Evolutionary conservation across 2,797 vertebrate genomes (phyloP), one percentile per base, ranked within the genome.

Genomic region (Siniperca obscura): DNA sequence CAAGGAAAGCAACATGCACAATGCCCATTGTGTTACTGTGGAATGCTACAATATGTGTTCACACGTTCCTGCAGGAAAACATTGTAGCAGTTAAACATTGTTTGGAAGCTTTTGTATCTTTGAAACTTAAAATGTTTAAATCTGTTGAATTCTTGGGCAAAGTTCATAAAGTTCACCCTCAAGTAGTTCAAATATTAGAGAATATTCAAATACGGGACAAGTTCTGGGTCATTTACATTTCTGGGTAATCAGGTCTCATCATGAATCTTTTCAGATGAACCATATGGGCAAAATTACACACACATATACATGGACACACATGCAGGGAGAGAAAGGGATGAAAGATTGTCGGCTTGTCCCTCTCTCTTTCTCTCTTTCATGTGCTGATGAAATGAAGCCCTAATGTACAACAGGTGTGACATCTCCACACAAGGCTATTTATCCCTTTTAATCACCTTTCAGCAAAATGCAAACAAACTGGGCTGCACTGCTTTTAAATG

Each of bases 321-420:
- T 57, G 70, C 5, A 77, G 52, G 61, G 38, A 83, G 57, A 87
- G 79, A 75, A 74, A 68, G 40, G 80, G 85, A 91, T 89, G 44
- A 92, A 90, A 91, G 76, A 90, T 46, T 68, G 77, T 78, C 50
- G 7, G 77, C 76, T 81, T 55, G 50, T 78, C 70, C 61, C 50
- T 74, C 69, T 74, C 74, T 83, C 62, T 81, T 56, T 44, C 78
- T 78, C 66, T 84, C 91, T 95, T 94, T 94, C 84, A 94, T 94
- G 84, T 93, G 77, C 73, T 83, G 83, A 92, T 92, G 78, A 91
- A 87, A 79, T 89, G 70, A 86, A 82, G 81, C 67, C 30, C 70
- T 87, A 72, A 90, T 87, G 85, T 81, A 76, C 77, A 89, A 89
- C 89, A 91, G 87, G 89, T 93, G 90, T 86, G 70, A 69, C 61